Conservation (phyloP, 2,797 vertebrate species). For the Sus cebifrons region DNA sequence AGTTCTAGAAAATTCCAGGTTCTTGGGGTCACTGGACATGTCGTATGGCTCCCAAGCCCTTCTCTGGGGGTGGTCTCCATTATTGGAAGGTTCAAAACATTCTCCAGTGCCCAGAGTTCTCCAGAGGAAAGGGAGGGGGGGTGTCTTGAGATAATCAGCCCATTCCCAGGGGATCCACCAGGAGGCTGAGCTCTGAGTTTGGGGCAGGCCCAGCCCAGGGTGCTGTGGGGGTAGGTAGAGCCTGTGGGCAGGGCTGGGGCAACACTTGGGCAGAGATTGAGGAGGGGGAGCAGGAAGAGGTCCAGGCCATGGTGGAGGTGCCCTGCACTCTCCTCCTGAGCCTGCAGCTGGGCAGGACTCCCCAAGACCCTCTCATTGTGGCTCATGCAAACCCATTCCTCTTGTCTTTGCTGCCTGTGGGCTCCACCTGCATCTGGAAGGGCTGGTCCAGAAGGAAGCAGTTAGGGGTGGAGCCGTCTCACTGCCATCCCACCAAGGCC, state of each 20-base stretch:
- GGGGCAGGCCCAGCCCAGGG: background rate
- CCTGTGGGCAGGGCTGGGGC: background rate
- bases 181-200: background rate
- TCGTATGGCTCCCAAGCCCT: background rate
- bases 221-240: too few relatives aligned
- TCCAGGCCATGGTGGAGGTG: background rate
- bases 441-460: background rate
- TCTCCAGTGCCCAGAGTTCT: background rate
- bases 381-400: background rate
- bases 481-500: background rate
- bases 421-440: background rate
- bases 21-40: background rate
- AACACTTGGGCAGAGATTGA: background rate
- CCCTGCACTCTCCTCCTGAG: background rate
- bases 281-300: background rate
- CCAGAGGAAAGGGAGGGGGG: background rate
- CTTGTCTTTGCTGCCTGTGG: background rate
- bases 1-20: background rate
- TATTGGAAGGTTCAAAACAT: background rate
- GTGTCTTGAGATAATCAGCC: background rate
- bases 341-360: background rate
- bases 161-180: background rate
- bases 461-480: background rate
- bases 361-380: background rate
- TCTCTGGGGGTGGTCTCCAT: background rate